phyloP scores from a whole-genome alignment of 2,797 vertebrate species.

The Lagorchestes hirsutus region DNA sequence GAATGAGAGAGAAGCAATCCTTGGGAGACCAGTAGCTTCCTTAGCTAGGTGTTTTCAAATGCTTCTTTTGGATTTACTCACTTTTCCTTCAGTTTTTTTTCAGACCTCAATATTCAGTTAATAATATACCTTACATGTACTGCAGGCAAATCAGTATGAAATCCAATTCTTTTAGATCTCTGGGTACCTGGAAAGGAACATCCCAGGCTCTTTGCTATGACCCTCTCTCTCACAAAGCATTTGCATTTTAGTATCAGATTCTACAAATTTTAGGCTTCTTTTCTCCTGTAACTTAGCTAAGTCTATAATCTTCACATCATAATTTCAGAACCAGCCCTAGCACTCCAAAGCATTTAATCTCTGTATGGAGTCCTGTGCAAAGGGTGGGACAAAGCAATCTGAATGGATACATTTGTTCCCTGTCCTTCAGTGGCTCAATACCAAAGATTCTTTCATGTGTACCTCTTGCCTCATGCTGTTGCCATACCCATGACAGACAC shows the following conservation, averaged over 20 bases:
- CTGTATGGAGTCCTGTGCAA: not conserved
- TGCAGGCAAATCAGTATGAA: slow-evolving; percentile 80
- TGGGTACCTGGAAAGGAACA: slow-evolving; percentile 24
- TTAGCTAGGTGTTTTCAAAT: slow-evolving; percentile 82
- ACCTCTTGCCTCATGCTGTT: slow-evolving; percentile 5
- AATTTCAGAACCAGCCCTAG: not conserved
- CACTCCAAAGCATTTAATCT: not conserved
- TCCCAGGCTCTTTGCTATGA: slow-evolving; percentile 40
- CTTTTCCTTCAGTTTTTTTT: slow-evolving; percentile 81
- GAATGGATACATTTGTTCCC: slow-evolving; percentile 28
- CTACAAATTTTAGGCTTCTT: not conserved
- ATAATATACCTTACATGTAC: slow-evolving; percentile 75
- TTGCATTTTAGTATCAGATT: not conserved
- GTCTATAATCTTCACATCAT: not conserved
- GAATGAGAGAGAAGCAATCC: slow-evolving; percentile 86
- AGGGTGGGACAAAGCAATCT: slow-evolving; percentile 69
- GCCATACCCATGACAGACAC: slow-evolving; percentile 16
- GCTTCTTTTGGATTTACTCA: slow-evolving; percentile 79
- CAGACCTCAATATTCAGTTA: slow-evolving; percentile 76
- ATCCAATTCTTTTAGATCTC: slow-evolving; percentile 77
- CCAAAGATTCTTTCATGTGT: slow-evolving; percentile 64
- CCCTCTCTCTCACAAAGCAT: not conserved
- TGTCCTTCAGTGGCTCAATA: slow-evolving; percentile 62
- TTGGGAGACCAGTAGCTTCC: slow-evolving; percentile 85
- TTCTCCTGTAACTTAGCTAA: not conserved